A percentile compares a stretch with the other conserved stretches of the same genome.
Evolutionary conservation across 2,888 invertebrate genomes (phyloP).

Genomic region (Sphecodes monilicornis): DNA sequence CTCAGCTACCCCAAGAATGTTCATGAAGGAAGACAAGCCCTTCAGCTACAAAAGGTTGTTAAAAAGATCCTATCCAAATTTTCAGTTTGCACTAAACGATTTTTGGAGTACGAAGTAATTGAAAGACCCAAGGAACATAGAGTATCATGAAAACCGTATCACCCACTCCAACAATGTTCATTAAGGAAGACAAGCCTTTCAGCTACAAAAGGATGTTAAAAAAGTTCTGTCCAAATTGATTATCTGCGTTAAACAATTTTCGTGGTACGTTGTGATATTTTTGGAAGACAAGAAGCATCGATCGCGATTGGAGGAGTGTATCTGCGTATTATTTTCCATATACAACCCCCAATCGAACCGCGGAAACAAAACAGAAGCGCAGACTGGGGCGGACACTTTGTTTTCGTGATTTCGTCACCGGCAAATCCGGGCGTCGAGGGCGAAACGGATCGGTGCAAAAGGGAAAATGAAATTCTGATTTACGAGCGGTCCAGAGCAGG

Average conservation of each 20-base stretch:
- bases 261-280: not conserved
- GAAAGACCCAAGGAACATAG: too few species aligned
- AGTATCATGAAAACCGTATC: too few species aligned
- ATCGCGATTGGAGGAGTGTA: not conserved
- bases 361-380: not conserved
- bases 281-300: not conserved
- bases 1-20: too few species aligned
- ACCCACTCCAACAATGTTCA: not conserved
- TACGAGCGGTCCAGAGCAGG: constrained; percentile 21
- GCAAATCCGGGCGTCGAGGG: constrained; percentile 33
- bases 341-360: not conserved
- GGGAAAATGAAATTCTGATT: constrained; percentile 46
- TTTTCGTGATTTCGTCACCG: constrained; percentile 5
- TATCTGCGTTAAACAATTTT: not conserved
- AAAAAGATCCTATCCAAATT: too few species aligned
- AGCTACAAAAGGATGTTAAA: not conserved
- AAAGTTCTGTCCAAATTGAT: not conserved
- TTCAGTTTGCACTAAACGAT: too few species aligned
- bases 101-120: too few species aligned
- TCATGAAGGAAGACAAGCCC: too few species aligned
- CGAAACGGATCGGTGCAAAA: not conserved
- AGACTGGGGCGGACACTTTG: not conserved
- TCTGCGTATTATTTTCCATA: not conserved
- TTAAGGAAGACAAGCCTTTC: not conserved
- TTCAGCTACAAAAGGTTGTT: too few species aligned